Base-by-base conservation (phyloP, 2,888 invertebrate genomes). In the Bombylius discolor region DNA sequence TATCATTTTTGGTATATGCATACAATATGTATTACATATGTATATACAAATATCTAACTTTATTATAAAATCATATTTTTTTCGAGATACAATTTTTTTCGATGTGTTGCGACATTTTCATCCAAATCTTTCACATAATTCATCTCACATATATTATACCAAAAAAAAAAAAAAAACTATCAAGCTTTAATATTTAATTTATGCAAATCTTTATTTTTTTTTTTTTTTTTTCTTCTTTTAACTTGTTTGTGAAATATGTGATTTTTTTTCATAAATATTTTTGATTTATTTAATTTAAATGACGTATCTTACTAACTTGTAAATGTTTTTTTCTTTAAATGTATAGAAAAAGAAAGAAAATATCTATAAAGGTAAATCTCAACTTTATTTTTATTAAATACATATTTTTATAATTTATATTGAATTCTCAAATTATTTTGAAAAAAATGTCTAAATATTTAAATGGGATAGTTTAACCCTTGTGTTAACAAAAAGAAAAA, bases 101-200 rank as follows among this genome's bases (percentile, higher is more conserved):
- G 14, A 45, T 6, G 31, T 32, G 12, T 32, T 47, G 32, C 8
- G 49, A 45, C 6, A 13, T 44, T 48, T 39, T 55, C 50, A 51
- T 55, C 50, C 36, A 51, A 31, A 55, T 47, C 44, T 50, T 54
- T 49, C 53, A 49, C 55, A 51, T 55, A 55, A 55, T 50, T 55
- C 55, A 55, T 55, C 50, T 48, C 53, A 48, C 39, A 34, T 23
- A 3, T 23, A 23, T 23, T 2, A 23, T 23, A 23, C 23, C 1
- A 23, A 23, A 1, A 23, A 23, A 1, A 23, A 23, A 1, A 23
- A 23, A 36, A 36, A 42, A 42, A 11, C 11, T 42, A 42, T 54
- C 49, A 9, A 12, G 44, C 34, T 31, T 49, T n/a, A 44, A 33
- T 49, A 49, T 34, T 54, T 34, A 49, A 45, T 49, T 54, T 54